A percentile compares a stretch with the other conserved stretches of the same genome.
phyloP scores from a whole-genome alignment of 2,888 invertebrate genomes.

The Patella ulyssiponensis region DNA sequence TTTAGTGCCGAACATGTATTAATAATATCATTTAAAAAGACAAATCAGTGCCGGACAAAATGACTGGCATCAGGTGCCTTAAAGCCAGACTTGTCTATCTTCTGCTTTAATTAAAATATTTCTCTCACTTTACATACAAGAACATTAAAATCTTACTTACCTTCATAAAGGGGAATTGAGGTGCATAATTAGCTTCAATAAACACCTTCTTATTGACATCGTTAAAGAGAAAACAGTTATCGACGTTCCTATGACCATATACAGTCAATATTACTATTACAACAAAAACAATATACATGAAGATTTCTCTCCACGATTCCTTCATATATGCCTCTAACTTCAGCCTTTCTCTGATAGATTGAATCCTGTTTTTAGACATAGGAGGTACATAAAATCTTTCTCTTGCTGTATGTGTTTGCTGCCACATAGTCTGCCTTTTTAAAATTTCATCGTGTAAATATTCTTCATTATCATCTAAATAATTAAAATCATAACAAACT shows the following conservation, averaged over 20 bases:
- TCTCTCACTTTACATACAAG: no score
- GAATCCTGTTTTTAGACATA: constrained; percentile 32
- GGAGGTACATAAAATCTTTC: constrained; percentile 24
- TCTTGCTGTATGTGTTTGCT: neutral
- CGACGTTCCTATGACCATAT: constrained; percentile 45
- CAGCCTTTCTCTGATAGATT: constrained; percentile 41
- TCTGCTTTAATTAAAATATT: no score
- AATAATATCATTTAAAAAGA: no score
- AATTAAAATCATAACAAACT: neutral
- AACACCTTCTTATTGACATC: constrained; percentile 44
- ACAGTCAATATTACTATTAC: constrained; percentile 42
- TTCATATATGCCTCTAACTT: constrained; percentile 44
- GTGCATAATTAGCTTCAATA: neutral
- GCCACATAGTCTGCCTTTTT: neutral
- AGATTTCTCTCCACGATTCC: constrained; percentile 44
- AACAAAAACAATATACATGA: constrained; percentile 47
- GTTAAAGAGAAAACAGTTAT: constrained; percentile 36
- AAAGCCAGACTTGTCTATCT: no score
- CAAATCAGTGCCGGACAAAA: no score
- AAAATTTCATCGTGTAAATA: neutral
- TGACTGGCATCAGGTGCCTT: no score
- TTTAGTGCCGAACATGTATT: no score
- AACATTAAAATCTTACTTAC: neutral
- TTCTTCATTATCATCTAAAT: constrained; percentile 10
- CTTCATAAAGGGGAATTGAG: neutral